Percentiles rank a stretch among this genome's conserved stretches.
Conservation (phyloP, 2,888 invertebrate species). For the Stratiomys singularior region DNA sequence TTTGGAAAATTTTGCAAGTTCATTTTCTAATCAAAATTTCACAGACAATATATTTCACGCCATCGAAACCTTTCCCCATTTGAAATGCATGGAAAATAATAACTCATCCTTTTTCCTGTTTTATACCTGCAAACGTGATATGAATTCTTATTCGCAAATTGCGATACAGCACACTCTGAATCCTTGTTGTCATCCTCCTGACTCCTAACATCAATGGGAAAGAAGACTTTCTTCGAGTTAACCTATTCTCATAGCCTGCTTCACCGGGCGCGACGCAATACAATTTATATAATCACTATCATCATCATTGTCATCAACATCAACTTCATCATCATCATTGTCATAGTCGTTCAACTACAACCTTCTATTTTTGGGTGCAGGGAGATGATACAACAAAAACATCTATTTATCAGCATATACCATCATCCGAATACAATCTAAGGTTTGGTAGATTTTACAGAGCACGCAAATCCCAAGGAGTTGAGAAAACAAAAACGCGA, state of each 20-base stretch:
- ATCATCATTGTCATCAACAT: constrained; percentile 16
- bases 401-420: neutral
- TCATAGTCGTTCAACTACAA: neutral
- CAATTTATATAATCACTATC: constrained; percentile 23
- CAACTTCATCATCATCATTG: constrained; percentile 21
- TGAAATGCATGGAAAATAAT: neutral
- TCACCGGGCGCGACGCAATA: neutral
- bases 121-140: constrained; percentile 14
- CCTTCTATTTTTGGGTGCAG: neutral
- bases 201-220: too few relatives aligned
- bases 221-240: too few relatives aligned
- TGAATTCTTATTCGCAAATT: neutral
- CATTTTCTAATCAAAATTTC: neutral
- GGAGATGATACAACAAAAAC: neutral
- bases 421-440: neutral
- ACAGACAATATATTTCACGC: neutral
- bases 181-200: too few relatives aligned
- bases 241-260: neutral
- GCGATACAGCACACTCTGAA: constrained; percentile 7
- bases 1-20: neutral
- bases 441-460: neutral
- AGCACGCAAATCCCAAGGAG: neutral
- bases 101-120: neutral
- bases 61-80: neutral
- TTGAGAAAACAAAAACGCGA: neutral